Evolutionary conservation across 2,888 invertebrate species (phyloP), one percentile per base, ranked within the genome.

Genomic region (Eulithis testata): DNA sequence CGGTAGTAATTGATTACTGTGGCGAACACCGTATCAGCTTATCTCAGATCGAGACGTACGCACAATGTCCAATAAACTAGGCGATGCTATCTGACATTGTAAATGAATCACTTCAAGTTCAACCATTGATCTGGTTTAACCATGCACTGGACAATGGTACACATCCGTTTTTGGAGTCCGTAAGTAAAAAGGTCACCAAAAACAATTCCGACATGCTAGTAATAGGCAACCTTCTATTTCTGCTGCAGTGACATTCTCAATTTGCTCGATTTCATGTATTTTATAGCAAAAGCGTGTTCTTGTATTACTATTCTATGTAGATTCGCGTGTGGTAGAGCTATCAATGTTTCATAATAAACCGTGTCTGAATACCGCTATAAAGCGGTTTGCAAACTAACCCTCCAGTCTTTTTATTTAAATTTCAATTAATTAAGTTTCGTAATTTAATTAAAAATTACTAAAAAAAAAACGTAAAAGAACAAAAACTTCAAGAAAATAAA

Each of bases 41-140:
- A 91, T 92, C 91, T 76, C 44, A 65, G 79, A 91, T 91, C 91
- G 76, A 80, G 77, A 74, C 80, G 81, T 82, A 85, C 84, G 84
- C 87, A 91, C 91, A 91, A 91, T 90, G 89, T 89, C 84, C 89
- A 89, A 93, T 93, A 93, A 91, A 93, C 87, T 84, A 91, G 82
- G 73, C 74, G 90, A 89, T 88, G 77, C 75, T 90, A 91, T 92
- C 91, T 81, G 82, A 84, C 81, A 78, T 84, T 84, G 87, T 87
- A 89, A 91, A 90, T 91, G 91, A 88, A 90, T 91, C 92, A 89
- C 89, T 85, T 82, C 81, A 65, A 69, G 69, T 70, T 65, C 60
- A 67, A 11, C 31, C 31, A 31, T 31, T 31, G 31, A 31, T 31
- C 31, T 6, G 31, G 31, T 31, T 31, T 31, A 31, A 31, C 31